Evolutionary conservation across 2,113 vertebrate species (phyloP).

Genomic region (Zootoca vivipara): DNA sequence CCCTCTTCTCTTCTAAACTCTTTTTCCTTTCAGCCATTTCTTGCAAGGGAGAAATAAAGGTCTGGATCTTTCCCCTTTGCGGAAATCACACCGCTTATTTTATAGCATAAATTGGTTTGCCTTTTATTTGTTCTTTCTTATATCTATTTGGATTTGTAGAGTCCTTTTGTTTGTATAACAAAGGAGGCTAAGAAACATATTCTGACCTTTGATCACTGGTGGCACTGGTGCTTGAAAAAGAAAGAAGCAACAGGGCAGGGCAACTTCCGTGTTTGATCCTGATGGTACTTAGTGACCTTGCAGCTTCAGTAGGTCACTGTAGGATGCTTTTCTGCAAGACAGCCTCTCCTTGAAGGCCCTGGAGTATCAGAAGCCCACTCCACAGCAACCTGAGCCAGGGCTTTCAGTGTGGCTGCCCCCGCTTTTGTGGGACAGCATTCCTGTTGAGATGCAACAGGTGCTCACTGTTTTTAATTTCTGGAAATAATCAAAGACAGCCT

Average conservation of each 20-base stretch:
- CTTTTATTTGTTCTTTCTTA: not conserved
- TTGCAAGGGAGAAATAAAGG: rapidly evolving
- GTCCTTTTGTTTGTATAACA: constrained; percentile 41
- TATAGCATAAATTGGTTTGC: not conserved
- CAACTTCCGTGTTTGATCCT: constrained; percentile 25
- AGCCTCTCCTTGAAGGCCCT: too few relatives aligned
- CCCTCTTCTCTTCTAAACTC: not conserved
- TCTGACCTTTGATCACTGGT: constrained; percentile 41
- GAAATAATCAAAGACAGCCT: too few relatives aligned
- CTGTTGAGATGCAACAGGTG: too few relatives aligned
- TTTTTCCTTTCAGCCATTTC: not conserved
- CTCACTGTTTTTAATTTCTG: too few relatives aligned
- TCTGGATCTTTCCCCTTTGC: not conserved
- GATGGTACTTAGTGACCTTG: not conserved
- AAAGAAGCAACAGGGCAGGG: not conserved
- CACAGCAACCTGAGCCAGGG: too few relatives aligned
- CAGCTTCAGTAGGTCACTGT: too few relatives aligned
- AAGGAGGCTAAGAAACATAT: not conserved
- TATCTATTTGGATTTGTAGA: constrained; percentile 20
- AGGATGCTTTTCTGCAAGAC: too few relatives aligned
- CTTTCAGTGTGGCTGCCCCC: too few relatives aligned
- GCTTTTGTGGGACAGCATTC: too few relatives aligned
- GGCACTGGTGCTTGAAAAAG: constrained; percentile 18
- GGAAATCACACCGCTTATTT: constrained; percentile 24
- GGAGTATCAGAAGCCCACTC: too few relatives aligned